Conservation (phyloP, 2,888 invertebrate genomes). For the Drosophila nr. perissopoda region DNA sequence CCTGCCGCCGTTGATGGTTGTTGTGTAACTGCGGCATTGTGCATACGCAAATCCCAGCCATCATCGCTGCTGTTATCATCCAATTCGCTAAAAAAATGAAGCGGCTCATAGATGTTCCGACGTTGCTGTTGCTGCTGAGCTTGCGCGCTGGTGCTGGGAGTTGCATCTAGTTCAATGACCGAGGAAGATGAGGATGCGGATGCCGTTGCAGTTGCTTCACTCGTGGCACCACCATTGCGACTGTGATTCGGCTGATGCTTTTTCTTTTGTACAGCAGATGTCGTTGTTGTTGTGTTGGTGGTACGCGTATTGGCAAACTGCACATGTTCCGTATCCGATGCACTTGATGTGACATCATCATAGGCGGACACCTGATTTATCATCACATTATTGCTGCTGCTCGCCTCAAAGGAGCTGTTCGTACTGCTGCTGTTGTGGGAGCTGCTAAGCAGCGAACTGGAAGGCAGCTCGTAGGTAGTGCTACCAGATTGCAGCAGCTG, state of each 20-base stretch:
- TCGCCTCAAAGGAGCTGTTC: slow-evolving; percentile 63
- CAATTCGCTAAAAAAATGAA: slow-evolving; percentile 1
- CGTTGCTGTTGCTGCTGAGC: slow-evolving; percentile 55
- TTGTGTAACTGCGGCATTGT: slow-evolving; percentile 28
- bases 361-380: slow-evolving; percentile 34
- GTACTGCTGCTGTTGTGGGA: slow-evolving; percentile 50
- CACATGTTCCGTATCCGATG: slow-evolving; percentile 81
- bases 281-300: slow-evolving; percentile 82
- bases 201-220: slow-evolving; percentile 29
- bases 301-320: slow-evolving; percentile 81
- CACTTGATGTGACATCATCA: slow-evolving; percentile 80
- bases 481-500: slow-evolving; percentile 26
- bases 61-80: slow-evolving; percentile 70
- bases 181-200: slow-evolving; percentile 46
- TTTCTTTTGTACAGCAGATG: slow-evolving; percentile 71
- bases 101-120: slow-evolving; percentile 11
- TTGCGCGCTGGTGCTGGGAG: slow-evolving; percentile 76
- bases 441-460: slow-evolving; percentile 61
- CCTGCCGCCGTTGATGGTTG: slow-evolving; percentile 4
- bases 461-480: slow-evolving; percentile 55
- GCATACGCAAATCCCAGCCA: slow-evolving; percentile 71
- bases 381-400: slow-evolving; percentile 25
- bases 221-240: slow-evolving; percentile 12
- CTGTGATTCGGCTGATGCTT: slow-evolving; percentile 56
- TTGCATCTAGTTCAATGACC: slow-evolving; percentile 65